Conservation (phyloP, 2,797 vertebrate species). For the Typhlichthys eigenmanni region DNA sequence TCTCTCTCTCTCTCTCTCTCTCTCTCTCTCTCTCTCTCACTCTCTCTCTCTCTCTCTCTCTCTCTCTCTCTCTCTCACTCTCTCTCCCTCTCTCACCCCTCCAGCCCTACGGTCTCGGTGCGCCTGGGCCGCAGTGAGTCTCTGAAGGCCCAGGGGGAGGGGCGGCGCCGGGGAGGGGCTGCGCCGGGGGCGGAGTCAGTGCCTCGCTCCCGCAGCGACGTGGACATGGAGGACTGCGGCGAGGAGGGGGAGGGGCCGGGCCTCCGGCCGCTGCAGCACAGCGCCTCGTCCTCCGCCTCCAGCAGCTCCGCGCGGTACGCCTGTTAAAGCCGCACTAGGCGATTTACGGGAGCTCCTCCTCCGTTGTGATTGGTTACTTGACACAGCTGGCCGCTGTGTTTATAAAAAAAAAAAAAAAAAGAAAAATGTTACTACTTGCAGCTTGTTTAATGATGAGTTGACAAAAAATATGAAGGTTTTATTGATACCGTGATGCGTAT, state of each 20-base stretch:
- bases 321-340: too few species aligned
- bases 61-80: not conserved
- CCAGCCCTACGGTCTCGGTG: conserved; percentile 74
- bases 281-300: conserved; percentile 85
- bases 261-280: conserved; percentile 84
- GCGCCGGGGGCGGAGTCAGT: conserved; percentile 80
- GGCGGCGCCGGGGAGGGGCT: conserved; percentile 79
- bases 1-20: too few species aligned
- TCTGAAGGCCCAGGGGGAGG: conserved; percentile 90
- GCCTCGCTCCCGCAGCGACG: conserved; percentile 90
- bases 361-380: too few species aligned
- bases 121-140: conserved; percentile 91
- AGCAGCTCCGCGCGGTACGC: conserved; percentile 86
- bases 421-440: too few species aligned
- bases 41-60: too few species aligned
- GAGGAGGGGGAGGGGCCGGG: conserved; percentile 77
- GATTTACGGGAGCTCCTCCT: too few species aligned
- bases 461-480: too few species aligned
- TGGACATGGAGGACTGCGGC: conserved; percentile 91
- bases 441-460: too few species aligned
- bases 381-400: too few species aligned
- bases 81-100: conserved; percentile 37
- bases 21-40: too few species aligned
- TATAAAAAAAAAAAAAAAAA: too few species aligned
- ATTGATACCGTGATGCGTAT: too few species aligned